Percentiles rank a stretch among this genome's conserved stretches.
phyloP scores from a whole-genome alignment of 2,797 vertebrate genomes.

The Sarcoramphus papa region DNA sequence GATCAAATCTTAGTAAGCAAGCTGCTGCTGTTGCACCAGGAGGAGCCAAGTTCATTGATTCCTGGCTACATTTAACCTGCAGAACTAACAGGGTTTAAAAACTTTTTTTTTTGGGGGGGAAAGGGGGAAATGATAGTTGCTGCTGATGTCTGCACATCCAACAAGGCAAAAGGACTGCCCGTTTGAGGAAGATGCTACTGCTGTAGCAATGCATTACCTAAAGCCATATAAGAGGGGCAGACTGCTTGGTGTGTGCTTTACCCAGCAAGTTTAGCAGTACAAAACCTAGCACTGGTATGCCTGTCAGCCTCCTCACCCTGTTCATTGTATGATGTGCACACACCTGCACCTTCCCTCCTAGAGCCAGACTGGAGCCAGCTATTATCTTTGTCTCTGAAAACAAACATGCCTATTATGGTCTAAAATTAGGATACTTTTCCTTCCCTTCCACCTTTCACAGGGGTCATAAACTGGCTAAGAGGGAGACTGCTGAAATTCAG shows the following conservation, averaged over 20 bases:
- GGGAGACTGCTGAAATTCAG: neutral
- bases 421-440: constrained; percentile 54
- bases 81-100: neutral
- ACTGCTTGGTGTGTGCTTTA: neutral
- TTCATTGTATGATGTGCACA: neutral
- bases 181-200: neutral
- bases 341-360: constrained; percentile 8
- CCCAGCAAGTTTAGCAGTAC: neutral
- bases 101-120: neutral
- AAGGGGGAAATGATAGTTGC: neutral
- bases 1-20: neutral
- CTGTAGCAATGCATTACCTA: neutral
- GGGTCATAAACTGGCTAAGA: neutral
- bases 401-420: constrained; percentile 52
- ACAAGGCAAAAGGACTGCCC: neutral
- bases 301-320: neutral
- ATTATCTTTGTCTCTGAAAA: constrained; percentile 40
- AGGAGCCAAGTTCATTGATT: neutral
- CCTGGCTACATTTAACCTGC: neutral
- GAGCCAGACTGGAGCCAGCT: neutral
- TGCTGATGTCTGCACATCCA: neutral
- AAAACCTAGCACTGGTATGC: neutral
- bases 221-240: neutral
- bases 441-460: constrained; percentile 18
- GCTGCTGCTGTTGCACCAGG: neutral